A percentile compares a stretch with the other conserved stretches of the same genome.
phyloP scores from a whole-genome alignment of 2,888 invertebrate genomes.

The Epinotia brunnichana region DNA sequence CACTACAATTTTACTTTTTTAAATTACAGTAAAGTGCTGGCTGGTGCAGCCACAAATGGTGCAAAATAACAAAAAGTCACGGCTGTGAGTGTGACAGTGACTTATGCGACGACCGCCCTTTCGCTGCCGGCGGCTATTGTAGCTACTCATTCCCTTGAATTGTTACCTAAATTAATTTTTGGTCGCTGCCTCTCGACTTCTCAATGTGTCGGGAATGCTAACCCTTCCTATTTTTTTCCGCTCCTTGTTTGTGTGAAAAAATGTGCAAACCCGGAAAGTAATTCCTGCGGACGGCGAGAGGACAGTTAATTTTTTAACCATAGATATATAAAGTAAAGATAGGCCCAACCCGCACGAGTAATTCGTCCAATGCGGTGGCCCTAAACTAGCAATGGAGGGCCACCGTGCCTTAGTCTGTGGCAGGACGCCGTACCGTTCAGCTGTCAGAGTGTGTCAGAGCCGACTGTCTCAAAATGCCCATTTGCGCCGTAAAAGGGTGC shows the following conservation, averaged over 20 bases:
- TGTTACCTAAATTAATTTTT: slow-evolving; percentile 56
- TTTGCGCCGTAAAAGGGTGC: too few species aligned
- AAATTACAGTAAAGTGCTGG: slow-evolving; percentile 39
- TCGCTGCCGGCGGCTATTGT: slow-evolving; percentile 69
- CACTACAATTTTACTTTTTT: slow-evolving; percentile 32
- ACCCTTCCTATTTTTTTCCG: slow-evolving; percentile 41
- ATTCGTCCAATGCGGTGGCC: too few species aligned
- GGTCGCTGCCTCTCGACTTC: slow-evolving; percentile 40
- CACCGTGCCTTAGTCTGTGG: too few species aligned
- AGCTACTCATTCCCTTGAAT: slow-evolving; percentile 69
- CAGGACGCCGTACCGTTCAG: too few species aligned
- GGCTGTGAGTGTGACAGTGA: slow-evolving; percentile 76
- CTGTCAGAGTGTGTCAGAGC: too few species aligned
- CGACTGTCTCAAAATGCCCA: too few species aligned
- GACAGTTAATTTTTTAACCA: slow-evolving; percentile 41
- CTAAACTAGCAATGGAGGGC: too few species aligned
- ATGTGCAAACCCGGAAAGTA: slow-evolving; percentile 37
- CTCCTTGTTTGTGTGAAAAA: slow-evolving; percentile 34
- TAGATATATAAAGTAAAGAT: too few species aligned
- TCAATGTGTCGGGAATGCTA: slow-evolving; percentile 40
- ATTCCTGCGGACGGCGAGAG: slow-evolving; percentile 40
- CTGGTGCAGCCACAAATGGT: slow-evolving; percentile 63
- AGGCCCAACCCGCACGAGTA: too few species aligned
- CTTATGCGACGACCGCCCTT: slow-evolving; percentile 74
- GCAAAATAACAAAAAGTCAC: slow-evolving; percentile 70